Evolutionary conservation across 2,888 invertebrate species (phyloP).

Genomic region (Ryuthela nishihirai): DNA sequence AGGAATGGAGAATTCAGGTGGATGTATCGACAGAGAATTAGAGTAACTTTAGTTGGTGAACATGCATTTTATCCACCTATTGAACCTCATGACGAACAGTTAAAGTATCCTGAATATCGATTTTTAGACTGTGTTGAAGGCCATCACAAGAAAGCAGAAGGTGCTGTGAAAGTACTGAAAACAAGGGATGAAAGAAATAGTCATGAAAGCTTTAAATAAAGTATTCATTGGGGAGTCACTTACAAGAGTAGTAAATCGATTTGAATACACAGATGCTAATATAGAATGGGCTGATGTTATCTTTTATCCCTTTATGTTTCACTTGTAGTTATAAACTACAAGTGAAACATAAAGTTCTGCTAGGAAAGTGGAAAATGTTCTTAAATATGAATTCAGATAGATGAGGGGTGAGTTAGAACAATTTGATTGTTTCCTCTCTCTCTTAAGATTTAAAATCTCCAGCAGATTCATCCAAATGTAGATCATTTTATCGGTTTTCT

Average conservation of each 20-base stretch:
- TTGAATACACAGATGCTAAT: slow-evolving; percentile 61
- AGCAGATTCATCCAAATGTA: too few relatives aligned
- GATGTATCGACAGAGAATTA: slow-evolving; percentile 82
- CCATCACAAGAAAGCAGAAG: slow-evolving; percentile 39
- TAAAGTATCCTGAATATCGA: slow-evolving; percentile 56
- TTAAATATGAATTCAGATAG: too few relatives aligned
- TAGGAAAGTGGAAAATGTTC: too few relatives aligned
- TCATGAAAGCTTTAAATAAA: slow-evolving; percentile 94
- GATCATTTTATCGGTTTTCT: too few relatives aligned
- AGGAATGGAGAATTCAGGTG: slow-evolving; percentile 63
- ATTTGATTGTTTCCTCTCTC: too few relatives aligned
- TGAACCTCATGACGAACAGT: slow-evolving; percentile 67
- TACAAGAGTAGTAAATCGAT: slow-evolving; percentile 59
- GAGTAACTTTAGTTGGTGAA: slow-evolving; percentile 74
- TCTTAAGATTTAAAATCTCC: too few relatives aligned
- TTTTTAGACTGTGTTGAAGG: slow-evolving; percentile 50
- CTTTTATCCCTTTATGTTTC: too few relatives aligned
- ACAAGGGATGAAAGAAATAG: slow-evolving; percentile 60
- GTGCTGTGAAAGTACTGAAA: slow-evolving; percentile 13
- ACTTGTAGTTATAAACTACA: too few relatives aligned
- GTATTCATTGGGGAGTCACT: slow-evolving; percentile 96
- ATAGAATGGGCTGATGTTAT: slow-evolving; percentile 83
- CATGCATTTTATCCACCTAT: slow-evolving; percentile 62
- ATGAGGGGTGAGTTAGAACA: too few relatives aligned
- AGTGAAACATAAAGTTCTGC: too few relatives aligned